Conservation (phyloP, 1,140 invertebrate species). For the Brachionus sp. region DNA sequence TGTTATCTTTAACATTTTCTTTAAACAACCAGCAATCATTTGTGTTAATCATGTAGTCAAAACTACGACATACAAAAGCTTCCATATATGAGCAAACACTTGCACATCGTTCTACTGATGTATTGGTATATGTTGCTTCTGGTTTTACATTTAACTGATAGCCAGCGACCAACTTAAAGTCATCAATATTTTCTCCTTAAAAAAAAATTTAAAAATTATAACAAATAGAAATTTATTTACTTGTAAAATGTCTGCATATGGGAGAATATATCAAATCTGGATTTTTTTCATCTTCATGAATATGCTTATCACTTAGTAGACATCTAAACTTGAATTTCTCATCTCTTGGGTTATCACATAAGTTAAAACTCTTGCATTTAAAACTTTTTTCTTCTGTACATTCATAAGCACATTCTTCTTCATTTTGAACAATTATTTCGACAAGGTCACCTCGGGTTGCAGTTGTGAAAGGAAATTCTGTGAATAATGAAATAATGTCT, state of each 20-base stretch:
- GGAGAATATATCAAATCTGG: conserved; percentile 15
- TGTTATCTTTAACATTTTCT: conserved; percentile 34
- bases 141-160: conserved; percentile 16
- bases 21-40: not conserved
- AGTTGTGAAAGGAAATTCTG: conserved; percentile 9
- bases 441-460: not conserved
- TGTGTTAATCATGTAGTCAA: conserved; percentile 8
- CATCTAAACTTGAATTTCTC: conserved; percentile 10
- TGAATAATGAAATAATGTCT: not conserved
- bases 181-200: conserved; percentile 29
- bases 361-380: conserved; percentile 38
- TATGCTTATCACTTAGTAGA: conserved; percentile 16
- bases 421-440: not conserved
- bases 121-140: not conserved
- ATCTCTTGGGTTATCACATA: not conserved
- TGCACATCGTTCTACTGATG: conserved; percentile 18
- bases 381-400: conserved; percentile 17
- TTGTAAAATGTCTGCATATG: conserved; percentile 13
- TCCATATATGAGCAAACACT: conserved; percentile 4
- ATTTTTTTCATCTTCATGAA: not conserved
- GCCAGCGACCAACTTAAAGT: conserved; percentile 13
- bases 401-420: conserved; percentile 9
- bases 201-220: not conserved
- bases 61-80: conserved; percentile 39
- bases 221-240: not conserved